These are phyloP conservation scores for Orthonyx spaldingii DNA, from an alignment of 2,113 vertebrate species.

Conservation along the genomic window DNA sequence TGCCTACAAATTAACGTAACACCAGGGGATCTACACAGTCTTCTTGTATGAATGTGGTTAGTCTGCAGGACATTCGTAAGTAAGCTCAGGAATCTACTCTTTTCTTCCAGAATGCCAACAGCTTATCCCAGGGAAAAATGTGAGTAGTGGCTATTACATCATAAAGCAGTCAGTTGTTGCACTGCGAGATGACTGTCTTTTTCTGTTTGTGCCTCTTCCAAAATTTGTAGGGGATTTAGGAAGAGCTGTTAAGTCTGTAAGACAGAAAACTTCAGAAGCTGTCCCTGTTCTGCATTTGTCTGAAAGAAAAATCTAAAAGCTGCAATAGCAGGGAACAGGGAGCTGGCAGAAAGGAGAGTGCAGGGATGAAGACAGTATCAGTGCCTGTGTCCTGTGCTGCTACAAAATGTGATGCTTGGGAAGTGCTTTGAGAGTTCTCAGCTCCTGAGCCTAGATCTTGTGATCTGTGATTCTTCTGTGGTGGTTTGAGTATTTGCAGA, in stretches of 20 bases:
- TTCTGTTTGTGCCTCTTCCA: neutral
- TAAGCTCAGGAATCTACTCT: neutral
- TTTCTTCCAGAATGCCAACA: neutral
- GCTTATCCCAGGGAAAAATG: neutral
- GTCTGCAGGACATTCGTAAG: neutral
- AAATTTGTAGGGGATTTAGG: neutral
- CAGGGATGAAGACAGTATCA: neutral
- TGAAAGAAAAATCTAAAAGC: neutral
- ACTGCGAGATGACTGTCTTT: neutral
- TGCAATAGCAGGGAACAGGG: fast-evolving
- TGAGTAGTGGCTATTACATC: neutral
- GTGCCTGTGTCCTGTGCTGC: neutral
- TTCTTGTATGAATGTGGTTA: neutral
- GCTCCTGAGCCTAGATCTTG: neutral
- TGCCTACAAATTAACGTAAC: neutral
- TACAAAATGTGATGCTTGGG: neutral
- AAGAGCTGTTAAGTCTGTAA: neutral
- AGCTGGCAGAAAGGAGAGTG: neutral
- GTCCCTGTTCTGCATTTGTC: neutral
- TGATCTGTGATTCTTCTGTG: neutral
- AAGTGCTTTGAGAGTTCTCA: neutral
- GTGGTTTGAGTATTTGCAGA: neutral
- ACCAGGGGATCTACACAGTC: neutral
- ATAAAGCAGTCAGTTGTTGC: neutral
- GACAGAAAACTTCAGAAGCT: neutral